Base-by-base conservation (phyloP, 2,888 invertebrate species). In the Drosophila silvestris region DNA sequence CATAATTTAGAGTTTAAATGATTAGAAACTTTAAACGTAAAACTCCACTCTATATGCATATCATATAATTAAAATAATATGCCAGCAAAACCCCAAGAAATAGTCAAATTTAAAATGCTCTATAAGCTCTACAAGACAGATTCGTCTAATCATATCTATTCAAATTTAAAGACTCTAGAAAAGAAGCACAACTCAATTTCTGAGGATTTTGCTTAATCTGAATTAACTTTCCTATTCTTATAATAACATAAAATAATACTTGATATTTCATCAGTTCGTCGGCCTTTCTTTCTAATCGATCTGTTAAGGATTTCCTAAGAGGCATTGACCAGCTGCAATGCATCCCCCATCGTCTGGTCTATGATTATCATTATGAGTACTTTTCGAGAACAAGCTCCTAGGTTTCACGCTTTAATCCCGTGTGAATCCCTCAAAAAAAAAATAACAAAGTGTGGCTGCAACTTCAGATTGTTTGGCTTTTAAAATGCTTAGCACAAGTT, bases 391-490 rank as follows among this genome's bases (percentile, higher is more conserved):
- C 26, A 26, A 47, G 22, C 28, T 9, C 10, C 3, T 5, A 32
- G 4, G 4, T 33, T 53, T 53, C 32, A 53, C 32, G 53, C 53
- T 32, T 22, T n/a, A 32, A 58, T 44, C 22, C 10, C 57, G 30
- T 57, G 57, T 57, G 57, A 57, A 41, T 32, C 39, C 28, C 5
- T 12, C n/a, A n/a, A 39, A 28, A 26, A 16, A 12, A 28, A 14
- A 33, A 16, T 4, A 47, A 47, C 47, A 22, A 47, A 22, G 14
- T 51, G 19, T 19, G n/a, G 6, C 52, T 3, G n/a, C 32, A 52
- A 12, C 53, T 32, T 53, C 6, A 41, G n/a, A n/a, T 41, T 41
- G 9, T 26, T 54, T 53, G 32, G 58, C 30, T 41, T 67, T 30
- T 10, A 39, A 30, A 33, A 22, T 47, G 26, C 47, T 41, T n/a